phyloP scores from a whole-genome alignment of 2,797 vertebrate genomes.

The Onychomys leucogaster region DNA sequence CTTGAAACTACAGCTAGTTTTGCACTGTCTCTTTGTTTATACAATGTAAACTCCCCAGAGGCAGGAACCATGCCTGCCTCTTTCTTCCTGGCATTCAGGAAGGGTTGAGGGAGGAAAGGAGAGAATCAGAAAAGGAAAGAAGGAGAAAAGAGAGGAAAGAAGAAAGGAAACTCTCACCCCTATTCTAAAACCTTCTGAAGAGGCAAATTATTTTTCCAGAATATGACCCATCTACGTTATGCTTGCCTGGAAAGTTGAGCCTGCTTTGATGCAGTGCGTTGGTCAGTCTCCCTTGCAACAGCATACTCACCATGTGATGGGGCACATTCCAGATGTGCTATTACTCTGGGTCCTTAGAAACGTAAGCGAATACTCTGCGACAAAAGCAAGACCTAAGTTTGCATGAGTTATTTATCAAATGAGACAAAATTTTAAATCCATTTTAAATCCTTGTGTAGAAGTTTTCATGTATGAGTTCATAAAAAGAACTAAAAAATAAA shows the following conservation, averaged over 20 bases:
- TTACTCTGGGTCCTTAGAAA: neutral
- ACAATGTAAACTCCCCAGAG: neutral
- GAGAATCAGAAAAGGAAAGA: no score
- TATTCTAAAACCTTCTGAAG: neutral
- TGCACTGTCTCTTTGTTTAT: neutral
- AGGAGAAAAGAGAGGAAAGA: neutral
- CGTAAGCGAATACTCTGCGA: rapidly evolving
- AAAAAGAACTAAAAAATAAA: neutral
- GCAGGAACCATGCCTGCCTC: neutral
- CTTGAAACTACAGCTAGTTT: neutral
- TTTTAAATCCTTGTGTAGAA: neutral
- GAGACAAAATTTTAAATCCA: neutral
- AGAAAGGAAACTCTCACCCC: neutral
- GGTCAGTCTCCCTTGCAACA: neutral
- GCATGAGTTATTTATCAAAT: neutral
- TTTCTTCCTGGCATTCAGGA: neutral
- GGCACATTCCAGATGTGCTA: no score
- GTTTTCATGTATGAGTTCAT: neutral
- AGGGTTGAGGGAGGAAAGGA: neutral
- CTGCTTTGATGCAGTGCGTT: neutral
- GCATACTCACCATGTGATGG: rapidly evolving
- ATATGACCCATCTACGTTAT: neutral
- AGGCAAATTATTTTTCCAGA: neutral
- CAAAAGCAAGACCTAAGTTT: neutral
- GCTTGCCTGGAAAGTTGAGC: neutral